These are phyloP conservation scores for Ploceus nigricollis DNA, from an alignment of 2,113 vertebrate species.

Conservation along the genomic window DNA sequence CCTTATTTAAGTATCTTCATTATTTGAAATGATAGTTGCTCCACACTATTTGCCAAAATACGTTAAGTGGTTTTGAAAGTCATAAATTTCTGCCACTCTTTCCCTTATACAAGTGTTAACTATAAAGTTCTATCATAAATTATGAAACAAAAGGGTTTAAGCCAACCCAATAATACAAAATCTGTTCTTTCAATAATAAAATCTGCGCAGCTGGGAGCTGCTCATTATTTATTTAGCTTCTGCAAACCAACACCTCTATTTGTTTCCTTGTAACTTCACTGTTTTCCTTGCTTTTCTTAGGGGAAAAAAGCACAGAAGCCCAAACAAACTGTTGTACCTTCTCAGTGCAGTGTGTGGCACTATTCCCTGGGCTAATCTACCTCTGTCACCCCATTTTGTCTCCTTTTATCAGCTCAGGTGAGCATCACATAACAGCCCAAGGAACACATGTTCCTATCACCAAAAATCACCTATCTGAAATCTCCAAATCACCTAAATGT, in stretches of 20 bases:
- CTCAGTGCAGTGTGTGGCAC: not conserved
- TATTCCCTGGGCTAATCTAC: not conserved
- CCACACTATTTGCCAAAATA: not conserved
- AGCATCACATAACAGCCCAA: not conserved
- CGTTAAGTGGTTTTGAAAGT: not conserved
- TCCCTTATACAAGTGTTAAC: not conserved
- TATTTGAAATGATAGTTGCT: conserved; percentile 1
- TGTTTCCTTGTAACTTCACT: not conserved
- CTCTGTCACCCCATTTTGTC: not conserved
- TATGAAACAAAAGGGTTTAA: conserved; percentile 16
- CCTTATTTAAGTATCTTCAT: conserved; percentile 8
- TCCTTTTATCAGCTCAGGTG: not conserved
- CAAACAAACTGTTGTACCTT: not conserved
- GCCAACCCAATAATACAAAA: not conserved
- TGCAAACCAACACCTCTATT: not conserved
- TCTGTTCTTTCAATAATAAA: not conserved
- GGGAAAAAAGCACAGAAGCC: rapidly evolving
- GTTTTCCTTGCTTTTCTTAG: not conserved
- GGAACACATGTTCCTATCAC: not conserved
- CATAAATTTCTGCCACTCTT: not conserved
- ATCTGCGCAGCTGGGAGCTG: not conserved
- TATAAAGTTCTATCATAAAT: not conserved
- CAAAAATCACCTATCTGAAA: not conserved
- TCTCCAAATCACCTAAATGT: not conserved
- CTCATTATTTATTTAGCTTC: conserved; percentile 31